Evolutionary conservation across 2,888 invertebrate genomes (phyloP).

Genomic region (Ceraclea dissimilis): DNA sequence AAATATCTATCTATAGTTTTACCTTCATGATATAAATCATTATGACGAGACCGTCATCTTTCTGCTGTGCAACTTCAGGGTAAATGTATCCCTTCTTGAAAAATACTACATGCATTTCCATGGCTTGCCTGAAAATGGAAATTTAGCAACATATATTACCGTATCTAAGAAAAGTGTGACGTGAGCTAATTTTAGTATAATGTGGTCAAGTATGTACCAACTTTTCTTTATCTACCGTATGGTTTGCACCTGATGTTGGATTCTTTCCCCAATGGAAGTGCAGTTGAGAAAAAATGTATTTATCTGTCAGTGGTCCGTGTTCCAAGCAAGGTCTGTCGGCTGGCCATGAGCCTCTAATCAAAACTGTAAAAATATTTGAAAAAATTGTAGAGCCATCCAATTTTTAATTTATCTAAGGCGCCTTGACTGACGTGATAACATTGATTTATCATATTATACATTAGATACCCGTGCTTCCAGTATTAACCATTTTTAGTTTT

Average conservation of each 20-base stretch:
- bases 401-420: too few relatives aligned
- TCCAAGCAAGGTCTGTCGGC: slow-evolving; percentile 51
- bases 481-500: background rate
- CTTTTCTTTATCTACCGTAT: slow-evolving; percentile 46
- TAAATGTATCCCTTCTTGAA: slow-evolving; percentile 54
- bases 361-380: slow-evolving; percentile 37
- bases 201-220: too few relatives aligned
- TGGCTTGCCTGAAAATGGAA: slow-evolving; percentile 39
- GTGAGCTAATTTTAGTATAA: too few relatives aligned
- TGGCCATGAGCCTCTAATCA: slow-evolving; percentile 56
- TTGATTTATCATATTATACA: too few relatives aligned
- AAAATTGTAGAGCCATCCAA: too few relatives aligned
- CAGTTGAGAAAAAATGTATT: slow-evolving; percentile 57
- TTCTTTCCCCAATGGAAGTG: slow-evolving; percentile 64
- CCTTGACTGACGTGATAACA: too few relatives aligned
- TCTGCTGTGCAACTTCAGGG: slow-evolving; percentile 52
- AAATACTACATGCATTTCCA: slow-evolving; percentile 56
- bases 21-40: slow-evolving; percentile 56
- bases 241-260: slow-evolving; percentile 58
- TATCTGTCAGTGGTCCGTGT: slow-evolving; percentile 49
- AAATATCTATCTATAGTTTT: too few relatives aligned
- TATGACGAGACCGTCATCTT: slow-evolving; percentile 52
- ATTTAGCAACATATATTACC: too few relatives aligned
- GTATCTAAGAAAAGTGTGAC: background rate
- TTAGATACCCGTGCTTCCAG: background rate